Conservation (phyloP, 2,113 vertebrate species). For the Saccopteryx bilineata region DNA sequence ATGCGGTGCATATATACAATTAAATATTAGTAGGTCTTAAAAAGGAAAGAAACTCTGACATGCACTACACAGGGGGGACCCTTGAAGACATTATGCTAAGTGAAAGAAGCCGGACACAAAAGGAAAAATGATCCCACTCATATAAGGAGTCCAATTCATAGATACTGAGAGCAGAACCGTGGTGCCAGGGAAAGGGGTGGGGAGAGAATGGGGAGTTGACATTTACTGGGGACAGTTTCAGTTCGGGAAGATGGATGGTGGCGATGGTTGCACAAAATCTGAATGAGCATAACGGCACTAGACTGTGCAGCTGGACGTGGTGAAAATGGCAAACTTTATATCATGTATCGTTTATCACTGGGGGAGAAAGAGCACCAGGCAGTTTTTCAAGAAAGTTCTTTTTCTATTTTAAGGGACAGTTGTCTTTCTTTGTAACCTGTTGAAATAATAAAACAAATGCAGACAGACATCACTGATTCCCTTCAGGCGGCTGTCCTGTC, state of each 20-base stretch:
- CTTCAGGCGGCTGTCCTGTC: fast-evolving
- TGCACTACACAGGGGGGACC: fast-evolving
- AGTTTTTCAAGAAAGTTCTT: neutral
- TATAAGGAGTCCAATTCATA: fast-evolving
- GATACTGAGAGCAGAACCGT: neutral
- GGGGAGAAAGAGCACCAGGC: neutral
- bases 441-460: neutral
- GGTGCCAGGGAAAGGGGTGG: neutral
- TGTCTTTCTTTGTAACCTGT: neutral
- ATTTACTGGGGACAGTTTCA: neutral
- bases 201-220: fast-evolving
- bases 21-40: neutral
- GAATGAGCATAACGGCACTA: neutral
- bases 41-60: neutral
- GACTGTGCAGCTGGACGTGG: neutral
- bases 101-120: neutral
- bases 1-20: fast-evolving
- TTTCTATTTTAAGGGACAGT: neutral
- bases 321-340: neutral
- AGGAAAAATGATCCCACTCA: neutral
- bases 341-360: neutral
- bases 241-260: neutral
- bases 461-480: neutral
- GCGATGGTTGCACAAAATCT: fast-evolving
- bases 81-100: neutral